Evolutionary conservation across 1,140 invertebrate species (phyloP), one percentile per base, ranked within the genome.

Genomic region (Temnothorax nylanderi): DNA sequence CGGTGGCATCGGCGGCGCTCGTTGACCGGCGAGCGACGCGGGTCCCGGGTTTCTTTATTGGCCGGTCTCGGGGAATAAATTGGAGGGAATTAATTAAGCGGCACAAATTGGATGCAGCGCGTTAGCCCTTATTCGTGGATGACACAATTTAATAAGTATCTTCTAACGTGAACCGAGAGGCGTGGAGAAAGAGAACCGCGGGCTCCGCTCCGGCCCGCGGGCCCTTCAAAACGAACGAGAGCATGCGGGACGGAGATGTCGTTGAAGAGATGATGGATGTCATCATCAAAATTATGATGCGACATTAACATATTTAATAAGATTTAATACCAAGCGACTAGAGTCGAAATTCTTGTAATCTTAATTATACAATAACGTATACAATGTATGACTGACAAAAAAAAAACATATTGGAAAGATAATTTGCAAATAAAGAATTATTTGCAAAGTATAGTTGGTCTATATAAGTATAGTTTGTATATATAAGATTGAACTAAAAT

Each of bases 131-230:
- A 93, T 93, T 93, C 91, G 88, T 87, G 90, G 90, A 93, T 94
- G 93, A 94, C 93, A 94, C 93, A 94, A 93, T 94, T 94, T 93
- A 94, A 94, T 94, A 93, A 94, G 88, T 85, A 62, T 88, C 88
- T 87, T 78, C 69, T 86, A 51, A 82, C 62, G 74, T 87, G 72
- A 87, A 88, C 21, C 49, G 71, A 58, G 18, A 49, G 51, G 10
- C 41, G 3, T 5, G 32, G 18, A 34, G 37, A 47, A 71, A 60
- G 41, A 62, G 41, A 49, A 26, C 44, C 41, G 72, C 41, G 26
- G 26, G 41, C 18, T 21, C 4, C 13, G 26, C 18, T 21, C 4
- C 13, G 26, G 13, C 32, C 10, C 26, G 26, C 1, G 62, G 26
- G 26, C 69, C 54, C 54, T 82, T 47, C 77, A 16, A 7, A 81